A percentile compares a stretch with the other conserved stretches of the same genome.
Evolutionary conservation across 2,797 vertebrate genomes (phyloP).

Genomic region (Sebastes oblongus): DNA sequence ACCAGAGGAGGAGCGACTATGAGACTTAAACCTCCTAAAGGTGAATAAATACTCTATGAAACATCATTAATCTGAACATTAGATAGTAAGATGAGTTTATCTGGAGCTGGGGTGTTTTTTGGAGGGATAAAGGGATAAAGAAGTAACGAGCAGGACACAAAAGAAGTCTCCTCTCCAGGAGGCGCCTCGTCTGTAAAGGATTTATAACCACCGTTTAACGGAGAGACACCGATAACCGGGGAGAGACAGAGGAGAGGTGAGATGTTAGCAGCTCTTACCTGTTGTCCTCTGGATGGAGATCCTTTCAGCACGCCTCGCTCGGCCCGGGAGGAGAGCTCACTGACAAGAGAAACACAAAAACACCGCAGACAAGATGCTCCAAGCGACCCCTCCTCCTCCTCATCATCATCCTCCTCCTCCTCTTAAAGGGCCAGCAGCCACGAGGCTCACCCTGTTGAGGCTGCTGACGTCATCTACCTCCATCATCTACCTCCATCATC

Average conservation of each 20-base stretch:
- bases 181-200: neutral
- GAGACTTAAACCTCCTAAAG: slow-evolving; percentile 4
- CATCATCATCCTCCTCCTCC: slow-evolving; percentile 15
- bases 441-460: neutral
- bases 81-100: neutral
- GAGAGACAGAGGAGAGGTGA: neutral
- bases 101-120: neutral
- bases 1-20: slow-evolving; percentile 27
- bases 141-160: slow-evolving; percentile 60
- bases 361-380: slow-evolving; percentile 80
- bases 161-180: slow-evolving; percentile 50
- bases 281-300: slow-evolving; percentile 66
- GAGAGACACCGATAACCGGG: neutral
- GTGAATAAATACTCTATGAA: neutral
- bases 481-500: too few relatives aligned
- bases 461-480: too few relatives aligned
- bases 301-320: slow-evolving; percentile 70
- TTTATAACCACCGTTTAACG: neutral
- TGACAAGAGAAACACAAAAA: slow-evolving; percentile 82
- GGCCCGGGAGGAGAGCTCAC: slow-evolving; percentile 79
- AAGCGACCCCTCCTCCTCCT: neutral
- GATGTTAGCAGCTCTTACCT: slow-evolving; percentile 68
- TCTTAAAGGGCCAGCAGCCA: slow-evolving; percentile 83
- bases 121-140: slow-evolving; percentile 12
- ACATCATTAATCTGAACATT: neutral